Evolutionary conservation across 2,888 invertebrate species (phyloP).

Genomic region (Alloscopus bannaensis): DNA sequence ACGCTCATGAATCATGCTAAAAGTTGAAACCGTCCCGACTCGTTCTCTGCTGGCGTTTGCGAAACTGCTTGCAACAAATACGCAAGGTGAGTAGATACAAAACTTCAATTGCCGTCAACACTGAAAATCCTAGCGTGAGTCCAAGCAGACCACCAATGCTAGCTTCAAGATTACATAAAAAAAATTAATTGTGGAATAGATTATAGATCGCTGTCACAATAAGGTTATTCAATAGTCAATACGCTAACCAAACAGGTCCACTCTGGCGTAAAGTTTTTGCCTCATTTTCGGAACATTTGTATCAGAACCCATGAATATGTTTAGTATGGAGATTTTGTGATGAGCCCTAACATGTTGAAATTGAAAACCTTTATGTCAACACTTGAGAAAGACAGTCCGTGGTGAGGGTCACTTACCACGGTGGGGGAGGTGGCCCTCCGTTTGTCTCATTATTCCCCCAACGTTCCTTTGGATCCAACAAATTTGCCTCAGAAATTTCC

Average conservation of each 20-base stretch:
- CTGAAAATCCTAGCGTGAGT: slow-evolving; percentile 47
- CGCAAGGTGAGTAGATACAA: slow-evolving; percentile 44
- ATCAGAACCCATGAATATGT: slow-evolving; percentile 56
- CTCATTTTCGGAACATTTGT: slow-evolving; percentile 46
- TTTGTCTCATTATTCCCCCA: slow-evolving; percentile 52
- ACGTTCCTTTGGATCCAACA: slow-evolving; percentile 26
- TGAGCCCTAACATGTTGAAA: slow-evolving; percentile 16
- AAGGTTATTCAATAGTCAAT: not conserved
- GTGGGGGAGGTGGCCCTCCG: slow-evolving; percentile 13
- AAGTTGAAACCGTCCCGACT: too few relatives aligned
- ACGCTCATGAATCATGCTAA: too few relatives aligned
- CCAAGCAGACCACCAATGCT: slow-evolving; percentile 45
- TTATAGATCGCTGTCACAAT: slow-evolving; percentile 1
- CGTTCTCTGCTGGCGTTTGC: slow-evolving; percentile 38
- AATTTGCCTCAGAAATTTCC: slow-evolving; percentile 40
- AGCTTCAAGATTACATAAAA: slow-evolving; percentile 31
- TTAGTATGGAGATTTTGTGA: slow-evolving; percentile 33
- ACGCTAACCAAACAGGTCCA: slow-evolving; percentile 44
- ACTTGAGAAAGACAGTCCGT: not conserved
- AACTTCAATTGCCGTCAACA: slow-evolving; percentile 44
- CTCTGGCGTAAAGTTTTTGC: slow-evolving; percentile 30
- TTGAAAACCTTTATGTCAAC: not conserved
- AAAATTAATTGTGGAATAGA: slow-evolving; percentile 12
- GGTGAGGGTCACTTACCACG: slow-evolving; percentile 26
- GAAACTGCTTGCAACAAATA: slow-evolving; percentile 44